Percentiles rank a stretch among this genome's conserved stretches.
Evolutionary conservation across 2,113 vertebrate genomes (phyloP).

Genomic region (Smithornis capensis): DNA sequence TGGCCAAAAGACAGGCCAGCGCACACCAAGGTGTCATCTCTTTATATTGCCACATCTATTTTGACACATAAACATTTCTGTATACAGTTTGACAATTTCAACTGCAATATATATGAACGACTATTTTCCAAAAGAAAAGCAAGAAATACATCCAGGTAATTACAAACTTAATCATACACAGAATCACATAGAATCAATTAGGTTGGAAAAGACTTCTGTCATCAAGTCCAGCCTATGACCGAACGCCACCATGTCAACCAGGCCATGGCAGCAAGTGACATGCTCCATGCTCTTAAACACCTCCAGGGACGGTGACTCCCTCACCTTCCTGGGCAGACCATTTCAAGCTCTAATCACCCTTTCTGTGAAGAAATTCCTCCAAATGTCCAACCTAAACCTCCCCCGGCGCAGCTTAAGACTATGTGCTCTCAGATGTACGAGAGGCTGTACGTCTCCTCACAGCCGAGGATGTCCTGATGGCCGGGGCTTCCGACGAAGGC

Average conservation of each 20-base stretch:
- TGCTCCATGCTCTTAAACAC: background rate
- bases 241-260: background rate
- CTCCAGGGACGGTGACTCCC: background rate
- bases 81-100: background rate
- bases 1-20: background rate
- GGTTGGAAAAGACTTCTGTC: background rate
- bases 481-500: rapidly evolving
- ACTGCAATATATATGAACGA: background rate
- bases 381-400: background rate
- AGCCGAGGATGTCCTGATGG: rapidly evolving
- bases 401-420: background rate
- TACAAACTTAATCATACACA: background rate
- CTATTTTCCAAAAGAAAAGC: background rate
- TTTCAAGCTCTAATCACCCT: background rate
- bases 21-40: background rate
- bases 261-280: background rate
- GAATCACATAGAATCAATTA: background rate
- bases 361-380: background rate
- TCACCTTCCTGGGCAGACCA: background rate
- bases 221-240: background rate
- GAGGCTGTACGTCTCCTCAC: background rate
- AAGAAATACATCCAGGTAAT: background rate
- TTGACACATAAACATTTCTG: background rate
- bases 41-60: background rate
- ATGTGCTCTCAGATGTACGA: too few species aligned